Evolutionary conservation across 2,113 vertebrate species (phyloP).

Genomic region (Corythornis cristatus): DNA sequence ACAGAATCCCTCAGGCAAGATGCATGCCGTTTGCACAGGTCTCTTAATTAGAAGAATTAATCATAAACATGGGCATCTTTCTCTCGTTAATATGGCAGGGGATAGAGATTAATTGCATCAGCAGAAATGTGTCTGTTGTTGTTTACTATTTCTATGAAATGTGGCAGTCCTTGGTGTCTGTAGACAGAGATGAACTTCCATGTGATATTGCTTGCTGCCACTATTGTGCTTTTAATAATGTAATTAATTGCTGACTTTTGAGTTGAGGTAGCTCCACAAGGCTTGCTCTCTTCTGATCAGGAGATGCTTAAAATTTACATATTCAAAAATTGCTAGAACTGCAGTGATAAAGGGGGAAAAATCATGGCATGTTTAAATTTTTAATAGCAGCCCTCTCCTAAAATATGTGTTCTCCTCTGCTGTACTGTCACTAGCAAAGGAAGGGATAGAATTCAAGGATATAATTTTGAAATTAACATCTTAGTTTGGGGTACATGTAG

Average conservation of each 20-base stretch:
- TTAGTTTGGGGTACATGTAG: background rate
- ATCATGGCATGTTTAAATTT: background rate
- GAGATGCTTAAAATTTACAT: background rate
- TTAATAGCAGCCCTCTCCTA: background rate
- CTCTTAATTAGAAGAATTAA: constrained; percentile 3
- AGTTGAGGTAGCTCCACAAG: background rate
- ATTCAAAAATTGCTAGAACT: background rate
- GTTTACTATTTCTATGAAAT: background rate
- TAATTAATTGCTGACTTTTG: background rate
- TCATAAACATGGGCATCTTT: background rate
- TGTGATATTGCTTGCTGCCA: background rate
- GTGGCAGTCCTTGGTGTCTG: background rate
- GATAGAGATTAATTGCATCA: background rate
- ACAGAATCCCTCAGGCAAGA: background rate
- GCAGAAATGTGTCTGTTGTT: background rate
- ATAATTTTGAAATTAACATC: background rate
- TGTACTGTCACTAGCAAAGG: background rate
- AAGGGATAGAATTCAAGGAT: background rate
- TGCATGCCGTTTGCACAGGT: background rate
- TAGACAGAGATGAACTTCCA: background rate
- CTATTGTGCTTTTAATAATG: background rate
- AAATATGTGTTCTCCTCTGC: background rate
- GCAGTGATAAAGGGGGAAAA: background rate
- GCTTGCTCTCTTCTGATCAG: background rate
- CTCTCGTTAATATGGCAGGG: background rate